These are phyloP conservation scores for Zophobas atratus DNA, from an alignment of 1,140 invertebrate genomes.

Conservation along the genomic window DNA sequence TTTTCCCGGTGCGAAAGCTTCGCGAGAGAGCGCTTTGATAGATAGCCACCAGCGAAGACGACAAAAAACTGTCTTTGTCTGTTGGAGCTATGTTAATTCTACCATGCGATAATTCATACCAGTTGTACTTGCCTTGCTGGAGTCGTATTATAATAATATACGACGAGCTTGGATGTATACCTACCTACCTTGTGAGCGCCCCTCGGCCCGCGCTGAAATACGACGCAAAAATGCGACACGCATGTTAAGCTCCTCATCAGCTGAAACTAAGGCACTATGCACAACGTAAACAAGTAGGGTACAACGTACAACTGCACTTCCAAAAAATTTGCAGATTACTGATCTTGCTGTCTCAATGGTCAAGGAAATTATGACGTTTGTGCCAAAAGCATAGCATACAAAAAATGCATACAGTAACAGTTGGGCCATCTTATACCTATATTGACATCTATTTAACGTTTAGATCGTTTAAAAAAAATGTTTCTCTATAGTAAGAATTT, in stretches of 20 bases:
- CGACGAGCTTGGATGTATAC: constrained; percentile 52
- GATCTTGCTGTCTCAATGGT: no score
- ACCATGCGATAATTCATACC: constrained; percentile 60
- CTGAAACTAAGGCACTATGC: constrained; percentile 1
- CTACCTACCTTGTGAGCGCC: constrained; percentile 3
- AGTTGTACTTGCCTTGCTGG: constrained; percentile 57
- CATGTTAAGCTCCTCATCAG: constrained; percentile 51
- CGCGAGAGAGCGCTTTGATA: constrained; percentile 52
- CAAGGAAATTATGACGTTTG: no score
- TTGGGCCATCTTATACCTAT: no score
- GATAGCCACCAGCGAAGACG: constrained; percentile 57
- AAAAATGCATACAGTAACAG: no score
- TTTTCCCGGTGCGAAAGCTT: constrained; percentile 32
- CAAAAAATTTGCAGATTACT: no score
- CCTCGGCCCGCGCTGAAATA: constrained; percentile 47
- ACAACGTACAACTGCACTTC: no score
- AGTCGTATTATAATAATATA: constrained; percentile 59
- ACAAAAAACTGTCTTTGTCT: constrained; percentile 60
- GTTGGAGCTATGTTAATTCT: constrained; percentile 59
- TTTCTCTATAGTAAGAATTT: no score
- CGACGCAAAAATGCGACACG: constrained; percentile 52
- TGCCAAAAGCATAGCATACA: no score
- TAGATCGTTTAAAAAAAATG: no score
- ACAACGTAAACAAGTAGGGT: background rate
- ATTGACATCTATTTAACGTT: no score